A percentile compares a stretch with the other conserved stretches of the same genome.
phyloP scores from a whole-genome alignment of 2,113 vertebrate genomes.

The Catharus fuscescens region DNA sequence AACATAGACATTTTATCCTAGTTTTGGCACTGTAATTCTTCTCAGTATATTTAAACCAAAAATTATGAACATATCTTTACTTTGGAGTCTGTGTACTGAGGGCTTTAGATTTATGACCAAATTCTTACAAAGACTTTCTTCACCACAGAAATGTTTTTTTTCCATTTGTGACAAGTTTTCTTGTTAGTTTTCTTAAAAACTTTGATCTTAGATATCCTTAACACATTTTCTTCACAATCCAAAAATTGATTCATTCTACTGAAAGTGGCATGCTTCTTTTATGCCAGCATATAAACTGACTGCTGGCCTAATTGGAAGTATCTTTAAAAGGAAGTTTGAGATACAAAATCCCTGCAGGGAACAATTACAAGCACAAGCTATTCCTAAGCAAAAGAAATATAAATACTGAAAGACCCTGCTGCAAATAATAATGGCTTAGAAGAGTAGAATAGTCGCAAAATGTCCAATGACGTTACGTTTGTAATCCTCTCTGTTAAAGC shows the following conservation, averaged over 20 bases:
- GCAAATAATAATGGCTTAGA: neutral
- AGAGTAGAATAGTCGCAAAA: neutral
- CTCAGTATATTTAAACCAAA: neutral
- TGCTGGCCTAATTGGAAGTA: slow-evolving; percentile 2
- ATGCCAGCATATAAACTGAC: neutral
- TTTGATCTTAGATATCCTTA: neutral
- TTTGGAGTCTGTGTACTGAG: neutral
- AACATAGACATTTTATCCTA: neutral
- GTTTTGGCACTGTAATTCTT: neutral
- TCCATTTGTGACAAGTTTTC: neutral
- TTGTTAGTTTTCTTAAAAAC: neutral
- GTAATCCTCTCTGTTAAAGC: neutral
- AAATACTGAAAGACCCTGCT: neutral
- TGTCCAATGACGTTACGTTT: neutral
- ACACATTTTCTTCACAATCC: neutral
- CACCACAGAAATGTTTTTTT: neutral
- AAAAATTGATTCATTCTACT: slow-evolving; percentile 1
- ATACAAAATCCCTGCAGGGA: slow-evolving; percentile 7
- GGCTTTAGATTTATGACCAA: neutral
- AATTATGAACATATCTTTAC: neutral
- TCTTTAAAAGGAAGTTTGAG: neutral
- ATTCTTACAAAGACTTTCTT: neutral
- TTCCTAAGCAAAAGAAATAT: neutral
- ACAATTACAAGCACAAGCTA: neutral
- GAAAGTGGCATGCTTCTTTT: neutral